Evolutionary conservation across 2,113 vertebrate genomes (phyloP).

Genomic region (Pluvialis apricaria): DNA sequence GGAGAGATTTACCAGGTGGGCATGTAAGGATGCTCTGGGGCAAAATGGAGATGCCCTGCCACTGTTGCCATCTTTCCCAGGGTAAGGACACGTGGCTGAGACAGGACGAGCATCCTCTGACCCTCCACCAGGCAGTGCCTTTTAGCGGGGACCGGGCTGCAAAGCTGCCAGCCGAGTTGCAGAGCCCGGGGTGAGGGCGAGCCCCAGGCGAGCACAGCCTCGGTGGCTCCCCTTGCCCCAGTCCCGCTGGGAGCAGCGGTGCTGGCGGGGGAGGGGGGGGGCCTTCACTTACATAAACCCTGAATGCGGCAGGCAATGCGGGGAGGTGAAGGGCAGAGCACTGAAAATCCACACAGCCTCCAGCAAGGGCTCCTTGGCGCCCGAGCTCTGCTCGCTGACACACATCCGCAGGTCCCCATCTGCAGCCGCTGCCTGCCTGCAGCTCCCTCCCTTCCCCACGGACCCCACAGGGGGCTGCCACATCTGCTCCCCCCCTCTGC

Average conservation of each 20-base stretch:
- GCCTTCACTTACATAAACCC: conserved; percentile 1
- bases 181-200: accelerated
- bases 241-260: not conserved
- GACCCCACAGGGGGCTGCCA: not conserved
- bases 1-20: not conserved
- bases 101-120: not conserved
- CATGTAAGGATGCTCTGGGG: not conserved
- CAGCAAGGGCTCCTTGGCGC: conserved; percentile 4
- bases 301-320: not conserved
- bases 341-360: not conserved
- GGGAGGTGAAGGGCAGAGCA: conserved; percentile 1
- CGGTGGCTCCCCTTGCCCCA: not conserved
- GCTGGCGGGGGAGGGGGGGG: not conserved
- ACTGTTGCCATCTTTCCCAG: not conserved
- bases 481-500: not conserved
- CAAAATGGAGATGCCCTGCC: not conserved
- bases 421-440: not conserved
- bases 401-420: not conserved
- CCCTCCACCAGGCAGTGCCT: not conserved
- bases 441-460: not conserved
- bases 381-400: not conserved
- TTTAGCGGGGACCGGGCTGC: not conserved
- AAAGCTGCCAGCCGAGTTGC: not conserved
- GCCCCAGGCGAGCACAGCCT: accelerated
- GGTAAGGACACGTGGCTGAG: not conserved